These are phyloP conservation scores for Ursus arctos DNA, from an alignment of 2,113 vertebrate species.

Conservation along the genomic window DNA sequence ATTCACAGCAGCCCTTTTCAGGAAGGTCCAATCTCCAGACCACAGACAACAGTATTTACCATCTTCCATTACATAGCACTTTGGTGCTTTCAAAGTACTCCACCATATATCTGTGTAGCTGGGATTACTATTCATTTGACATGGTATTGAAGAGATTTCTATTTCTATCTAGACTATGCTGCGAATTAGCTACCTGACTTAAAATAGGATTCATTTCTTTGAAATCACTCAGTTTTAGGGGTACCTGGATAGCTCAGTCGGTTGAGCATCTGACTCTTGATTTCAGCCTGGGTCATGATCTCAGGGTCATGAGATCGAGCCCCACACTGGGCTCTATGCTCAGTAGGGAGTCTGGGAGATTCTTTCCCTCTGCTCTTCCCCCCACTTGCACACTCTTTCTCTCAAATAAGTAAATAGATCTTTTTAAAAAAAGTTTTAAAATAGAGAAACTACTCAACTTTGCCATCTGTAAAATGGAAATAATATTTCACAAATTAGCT, in stretches of 20 bases:
- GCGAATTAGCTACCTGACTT: background rate
- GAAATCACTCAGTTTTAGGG: background rate
- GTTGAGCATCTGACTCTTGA: background rate
- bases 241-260: background rate
- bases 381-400: background rate
- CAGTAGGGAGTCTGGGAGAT: background rate
- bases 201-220: background rate
- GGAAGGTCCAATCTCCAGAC: background rate
- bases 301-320: background rate
- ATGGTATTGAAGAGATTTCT: background rate
- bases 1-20: background rate
- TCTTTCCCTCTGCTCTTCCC: background rate
- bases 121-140: background rate
- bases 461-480: slow-evolving; percentile 18
- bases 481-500: background rate
- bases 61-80: background rate
- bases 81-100: background rate
- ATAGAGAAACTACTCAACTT: background rate
- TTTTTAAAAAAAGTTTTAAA: background rate
- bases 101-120: too few species aligned
- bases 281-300: background rate
- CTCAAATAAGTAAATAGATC: background rate
- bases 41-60: background rate
- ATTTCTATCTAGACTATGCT: background rate
- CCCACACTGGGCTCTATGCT: background rate